Conservation (phyloP, 2,797 vertebrate genomes). For the Orestias chungarensis region DNA sequence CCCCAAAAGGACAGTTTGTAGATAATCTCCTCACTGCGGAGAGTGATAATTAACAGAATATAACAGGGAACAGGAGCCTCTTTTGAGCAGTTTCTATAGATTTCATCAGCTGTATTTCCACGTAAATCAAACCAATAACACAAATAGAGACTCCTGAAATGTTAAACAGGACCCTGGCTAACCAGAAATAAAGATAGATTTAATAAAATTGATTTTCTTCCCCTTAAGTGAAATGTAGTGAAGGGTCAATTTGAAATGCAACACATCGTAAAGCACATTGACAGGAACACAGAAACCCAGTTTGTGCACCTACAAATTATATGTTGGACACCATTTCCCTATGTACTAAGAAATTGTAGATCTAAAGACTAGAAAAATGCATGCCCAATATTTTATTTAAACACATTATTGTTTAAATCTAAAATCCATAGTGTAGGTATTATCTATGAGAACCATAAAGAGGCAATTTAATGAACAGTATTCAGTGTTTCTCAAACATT, state of each 20-base stretch:
- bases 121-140: conserved; percentile 25
- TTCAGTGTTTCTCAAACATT: neutral
- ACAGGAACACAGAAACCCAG: too few species aligned
- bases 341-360: neutral
- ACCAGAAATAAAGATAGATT: neutral
- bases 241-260: neutral
- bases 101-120: conserved; percentile 47
- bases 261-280: neutral
- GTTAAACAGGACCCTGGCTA: conserved; percentile 2
- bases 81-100: conserved; percentile 30
- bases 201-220: neutral
- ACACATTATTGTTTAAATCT: neutral
- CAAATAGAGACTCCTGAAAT: conserved; percentile 14
- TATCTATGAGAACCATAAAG: neutral
- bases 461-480: neutral
- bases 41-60: conserved; percentile 53
- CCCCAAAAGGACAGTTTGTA: conserved; percentile 41
- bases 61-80: conserved; percentile 25
- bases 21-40: conserved; percentile 47
- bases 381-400: neutral
- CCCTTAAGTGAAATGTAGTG: too few species aligned
- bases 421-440: neutral
- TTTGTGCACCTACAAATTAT: too few species aligned
- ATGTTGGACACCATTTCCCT: neutral
- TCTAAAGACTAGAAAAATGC: neutral